Conservation (phyloP, 2,113 vertebrate species). For the Xenotilapia caudafasciata region DNA sequence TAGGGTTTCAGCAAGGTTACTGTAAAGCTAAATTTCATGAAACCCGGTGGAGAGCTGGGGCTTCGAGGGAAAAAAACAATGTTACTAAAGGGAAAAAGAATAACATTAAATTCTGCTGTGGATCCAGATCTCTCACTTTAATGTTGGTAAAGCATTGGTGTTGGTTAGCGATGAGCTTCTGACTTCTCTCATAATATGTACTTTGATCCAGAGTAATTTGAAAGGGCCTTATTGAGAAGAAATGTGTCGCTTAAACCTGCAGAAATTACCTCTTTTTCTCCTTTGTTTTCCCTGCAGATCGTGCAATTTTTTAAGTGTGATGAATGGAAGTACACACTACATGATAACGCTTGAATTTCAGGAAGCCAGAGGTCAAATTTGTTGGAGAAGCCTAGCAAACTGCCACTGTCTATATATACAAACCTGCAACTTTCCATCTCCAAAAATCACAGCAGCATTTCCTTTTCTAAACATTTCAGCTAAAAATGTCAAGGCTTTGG, state of each 20-base stretch:
- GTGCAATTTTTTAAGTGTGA: not conserved
- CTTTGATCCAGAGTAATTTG: not conserved
- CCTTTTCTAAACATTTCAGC: constrained; percentile 57
- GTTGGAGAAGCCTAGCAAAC: constrained; percentile 5
- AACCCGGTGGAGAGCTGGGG: no score
- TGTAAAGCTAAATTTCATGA: no score
- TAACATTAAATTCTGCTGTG: not conserved
- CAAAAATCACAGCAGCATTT: constrained; percentile 51
- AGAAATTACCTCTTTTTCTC: not conserved
- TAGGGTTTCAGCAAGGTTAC: no score
- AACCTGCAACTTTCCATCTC: constrained; percentile 34
- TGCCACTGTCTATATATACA: constrained; percentile 36
- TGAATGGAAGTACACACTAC: not conserved
- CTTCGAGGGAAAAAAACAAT: no score
- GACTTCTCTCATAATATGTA: not conserved
- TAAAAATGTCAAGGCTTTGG: constrained; percentile 30
- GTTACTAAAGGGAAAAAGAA: not conserved
- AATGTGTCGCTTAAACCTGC: not conserved
- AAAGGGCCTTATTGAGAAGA: not conserved
- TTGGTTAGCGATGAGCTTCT: not conserved
- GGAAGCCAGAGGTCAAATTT: constrained; percentile 7
- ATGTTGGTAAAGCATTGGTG: not conserved
- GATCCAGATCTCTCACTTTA: not conserved
- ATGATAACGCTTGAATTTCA: constrained; percentile 10
- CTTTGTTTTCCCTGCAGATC: not conserved